Base-by-base conservation (phyloP, 2,888 invertebrate species). In the Erannis defoliaria region DNA sequence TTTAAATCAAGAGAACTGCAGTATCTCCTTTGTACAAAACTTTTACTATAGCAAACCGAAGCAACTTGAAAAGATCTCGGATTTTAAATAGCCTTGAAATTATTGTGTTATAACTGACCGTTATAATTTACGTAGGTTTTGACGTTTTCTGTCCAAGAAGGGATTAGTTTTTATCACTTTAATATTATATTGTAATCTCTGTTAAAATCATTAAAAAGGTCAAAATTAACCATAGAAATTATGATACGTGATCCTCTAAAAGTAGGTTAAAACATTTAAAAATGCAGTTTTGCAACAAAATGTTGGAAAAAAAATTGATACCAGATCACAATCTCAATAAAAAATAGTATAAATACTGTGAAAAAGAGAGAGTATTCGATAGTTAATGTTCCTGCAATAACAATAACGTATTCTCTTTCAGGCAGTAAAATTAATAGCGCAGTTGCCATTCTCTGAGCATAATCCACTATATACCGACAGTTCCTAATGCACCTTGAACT, bases 401-500 rank as follows among this genome's bases (percentile, higher is more conserved):
- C 45, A 55, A 58, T 49, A 29, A 37, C 29, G 33, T 50, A 45
- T 46, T 38, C 37, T 31, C 46, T 40, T 51, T 40, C 33, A 51
- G n/a, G 55, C 55, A 40, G 50, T 55, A 61, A 60, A 49, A 43
- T 60, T 43, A 46, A 61, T 26, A 56, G 38, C 46, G 43, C 55
- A 54, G 48, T 61, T 56, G 26, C 54, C 54, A 57, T 57, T 56
- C 56, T 49, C 49, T 23, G n/a, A 43, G 37, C 23, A 51, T 55
- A 62, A 46, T 62, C 48, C 55, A 56, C 49, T 35, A n/a, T n/a
- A n/a, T n/a, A n/a, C 37, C 29, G 29, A 16, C 35, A 43, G 42
- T 33, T 45, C 26, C 50, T 55, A 62, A 56, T 66, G 61, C 65
- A 69, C 68, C 67, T 69, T 69, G 72, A 72, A 63, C 67, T 67